Percentiles rank a stretch among this genome's conserved stretches.
These are phyloP conservation scores for Ibycter americanus DNA, from an alignment of 2,797 vertebrate genomes.

Conservation along the genomic window DNA sequence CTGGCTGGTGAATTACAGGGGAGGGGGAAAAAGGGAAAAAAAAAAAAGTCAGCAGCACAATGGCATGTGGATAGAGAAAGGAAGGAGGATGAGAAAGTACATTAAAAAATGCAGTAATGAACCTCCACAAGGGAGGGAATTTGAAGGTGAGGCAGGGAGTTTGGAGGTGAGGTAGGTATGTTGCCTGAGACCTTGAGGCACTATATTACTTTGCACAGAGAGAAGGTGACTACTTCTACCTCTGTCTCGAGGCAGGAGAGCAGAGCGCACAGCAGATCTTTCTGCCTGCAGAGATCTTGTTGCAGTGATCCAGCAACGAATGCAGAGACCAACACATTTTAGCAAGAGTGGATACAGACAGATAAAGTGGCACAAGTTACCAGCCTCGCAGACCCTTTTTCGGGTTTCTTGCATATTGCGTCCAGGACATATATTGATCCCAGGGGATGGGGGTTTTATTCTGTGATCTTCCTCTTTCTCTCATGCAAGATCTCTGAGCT, in stretches of 20 bases:
- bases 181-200: not conserved
- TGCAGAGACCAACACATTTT: not conserved
- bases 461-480: not conserved
- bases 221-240: not conserved
- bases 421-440: not conserved
- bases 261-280: not conserved
- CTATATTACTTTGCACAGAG: not conserved
- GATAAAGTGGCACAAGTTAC: not conserved
- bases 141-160: not conserved
- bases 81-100: not conserved
- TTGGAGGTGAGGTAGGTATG: not conserved
- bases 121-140: not conserved
- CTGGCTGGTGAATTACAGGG: not conserved
- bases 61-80: not conserved
- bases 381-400: not conserved
- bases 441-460: not conserved
- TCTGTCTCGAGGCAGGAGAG: not conserved
- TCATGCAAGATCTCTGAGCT: not conserved
- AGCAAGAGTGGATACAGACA: not conserved
- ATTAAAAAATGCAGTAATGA: not conserved
- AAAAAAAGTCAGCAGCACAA: not conserved
- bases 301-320: not conserved
- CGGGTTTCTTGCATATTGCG: fast-evolving
- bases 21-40: no score
- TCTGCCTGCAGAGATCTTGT: not conserved